Percentiles rank a stretch among this genome's conserved stretches.
phyloP scores from a whole-genome alignment of 1,140 invertebrate genomes.

The Drosophila teissieri region DNA sequence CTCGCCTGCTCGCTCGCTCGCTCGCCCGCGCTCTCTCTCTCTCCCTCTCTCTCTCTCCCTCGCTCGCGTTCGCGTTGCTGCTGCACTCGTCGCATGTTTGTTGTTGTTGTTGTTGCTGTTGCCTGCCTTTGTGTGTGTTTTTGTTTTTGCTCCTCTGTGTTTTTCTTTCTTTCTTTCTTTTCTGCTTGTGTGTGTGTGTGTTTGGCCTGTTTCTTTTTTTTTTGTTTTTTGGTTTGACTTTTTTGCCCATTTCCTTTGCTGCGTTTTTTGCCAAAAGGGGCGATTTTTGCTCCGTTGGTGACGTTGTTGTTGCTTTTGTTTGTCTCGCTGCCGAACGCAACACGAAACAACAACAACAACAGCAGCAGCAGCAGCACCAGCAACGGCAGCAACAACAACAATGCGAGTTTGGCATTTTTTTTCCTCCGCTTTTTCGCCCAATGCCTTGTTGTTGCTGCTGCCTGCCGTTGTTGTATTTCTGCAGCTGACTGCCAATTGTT shows the following conservation, averaged over 20 bases:
- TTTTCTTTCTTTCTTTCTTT: conserved; percentile 13
- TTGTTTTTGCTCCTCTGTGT: conserved; percentile 33
- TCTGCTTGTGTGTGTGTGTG: no score
- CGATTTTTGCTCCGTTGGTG: conserved; percentile 68
- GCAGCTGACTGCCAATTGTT: conserved; percentile 82
- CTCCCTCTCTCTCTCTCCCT: conserved; percentile 1
- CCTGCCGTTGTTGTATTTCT: conserved; percentile 63
- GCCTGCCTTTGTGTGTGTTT: conserved; percentile 15
- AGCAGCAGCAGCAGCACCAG: conserved; percentile 1
- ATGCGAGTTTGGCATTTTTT: conserved; percentile 15
- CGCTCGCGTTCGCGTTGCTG: conserved; percentile 20
- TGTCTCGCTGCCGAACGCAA: conserved; percentile 64
- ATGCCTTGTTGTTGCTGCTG: conserved; percentile 5
- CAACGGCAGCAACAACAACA: conserved; percentile 6
- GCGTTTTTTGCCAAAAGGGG: conserved; percentile 65
- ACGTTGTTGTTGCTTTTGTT: conserved; percentile 38
- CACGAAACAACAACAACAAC: conserved; percentile 29
- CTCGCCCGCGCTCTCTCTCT: conserved; percentile 1
- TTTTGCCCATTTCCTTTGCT: conserved; percentile 25
- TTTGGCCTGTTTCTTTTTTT: conserved; percentile 16
- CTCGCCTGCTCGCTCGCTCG: conserved; percentile 5
- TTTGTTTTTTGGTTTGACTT: conserved; percentile 5
- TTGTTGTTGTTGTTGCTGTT: conserved; percentile 11
- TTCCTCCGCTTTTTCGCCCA: conserved; percentile 30
- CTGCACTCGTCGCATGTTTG: conserved; percentile 30